Evolutionary conservation across 2,797 vertebrate species (phyloP), one percentile per base, ranked within the genome.

Genomic region (Typhlichthys subterraneus): DNA sequence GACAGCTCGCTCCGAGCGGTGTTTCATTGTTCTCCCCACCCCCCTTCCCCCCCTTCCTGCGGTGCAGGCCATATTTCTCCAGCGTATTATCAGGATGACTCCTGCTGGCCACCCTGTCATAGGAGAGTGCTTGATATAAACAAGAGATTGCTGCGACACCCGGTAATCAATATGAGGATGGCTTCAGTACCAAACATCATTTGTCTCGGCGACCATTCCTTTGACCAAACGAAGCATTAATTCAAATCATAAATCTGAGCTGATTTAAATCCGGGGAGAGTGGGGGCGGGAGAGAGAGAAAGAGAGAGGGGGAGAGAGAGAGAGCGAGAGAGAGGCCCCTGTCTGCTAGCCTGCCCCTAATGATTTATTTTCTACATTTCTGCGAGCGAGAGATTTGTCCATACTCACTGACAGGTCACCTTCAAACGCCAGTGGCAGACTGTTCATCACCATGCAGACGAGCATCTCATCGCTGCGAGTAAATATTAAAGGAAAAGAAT

Each of bases 401-500:
- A 98, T 96, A 97, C 93, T 94, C 95, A 94, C 94, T 99, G 98
- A 98, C 97, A 98, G 97, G 98, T 99, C 98, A 99, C 98, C 98
- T 99, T 99, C 98, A 99, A 95, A 97, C 94, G 95, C 96, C 95
- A 97, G 94, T 93, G 96, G 95, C 95, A 95, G 95, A 94, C 97
- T 97, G 95, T 99, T 99, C 97, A 98, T 98, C 98, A 98, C 96
- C 95, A 97, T 95, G 95, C 95, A 97, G 95, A 97, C 97, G 93
- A 98, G 96, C 94, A 96, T 97, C 96, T 99, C 97, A 97, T 97
- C 96, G 95, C 93, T 93, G 95, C 95, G 92, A 98, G 97, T 98
- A 99, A 99, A 99, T 98, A 98, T 98, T 99, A 98, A 98, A 98
- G 96, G 94, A 98, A 99, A 99, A 97, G 96, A 98, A 98, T 97